Evolutionary conservation across 2,113 vertebrate species (phyloP).

Genomic region (Paramisgurnus dabryanus): DNA sequence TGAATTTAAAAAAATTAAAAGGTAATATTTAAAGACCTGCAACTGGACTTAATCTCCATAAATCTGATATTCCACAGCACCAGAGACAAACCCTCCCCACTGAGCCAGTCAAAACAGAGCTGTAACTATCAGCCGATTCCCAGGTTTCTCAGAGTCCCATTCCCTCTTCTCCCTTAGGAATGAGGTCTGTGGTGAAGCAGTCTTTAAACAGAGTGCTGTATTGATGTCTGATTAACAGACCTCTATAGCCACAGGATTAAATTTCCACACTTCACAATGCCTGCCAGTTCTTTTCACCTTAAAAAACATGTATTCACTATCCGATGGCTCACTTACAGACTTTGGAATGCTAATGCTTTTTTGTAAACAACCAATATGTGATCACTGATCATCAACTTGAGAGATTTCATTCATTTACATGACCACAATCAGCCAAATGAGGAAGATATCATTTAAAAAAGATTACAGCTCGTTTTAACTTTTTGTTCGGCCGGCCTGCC

Average conservation of each 20-base stretch:
- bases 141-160: slow-evolving; percentile 44
- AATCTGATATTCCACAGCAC: neutral
- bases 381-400: neutral
- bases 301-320: slow-evolving; percentile 3
- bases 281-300: slow-evolving; percentile 9
- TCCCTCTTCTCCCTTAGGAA: slow-evolving; percentile 41
- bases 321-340: neutral
- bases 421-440: slow-evolving; percentile 11
- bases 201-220: slow-evolving; percentile 45
- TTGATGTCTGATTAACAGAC: slow-evolving; percentile 49
- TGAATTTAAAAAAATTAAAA: neutral
- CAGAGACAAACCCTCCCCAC: neutral
- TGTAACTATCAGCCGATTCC: slow-evolving; percentile 34
- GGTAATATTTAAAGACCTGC: neutral
- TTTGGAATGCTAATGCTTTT: neutral
- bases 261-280: slow-evolving; percentile 34
- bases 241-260: slow-evolving; percentile 39
- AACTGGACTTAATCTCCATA: neutral
- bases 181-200: slow-evolving; percentile 39
- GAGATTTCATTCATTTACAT: neutral
- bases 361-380: neutral
- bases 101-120: slow-evolving; percentile 33
- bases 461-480: neutral
- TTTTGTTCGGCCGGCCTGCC: neutral
- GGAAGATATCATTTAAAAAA: neutral